phyloP scores from a whole-genome alignment of 2,113 vertebrate genomes.

The Chunga burmeisteri region DNA sequence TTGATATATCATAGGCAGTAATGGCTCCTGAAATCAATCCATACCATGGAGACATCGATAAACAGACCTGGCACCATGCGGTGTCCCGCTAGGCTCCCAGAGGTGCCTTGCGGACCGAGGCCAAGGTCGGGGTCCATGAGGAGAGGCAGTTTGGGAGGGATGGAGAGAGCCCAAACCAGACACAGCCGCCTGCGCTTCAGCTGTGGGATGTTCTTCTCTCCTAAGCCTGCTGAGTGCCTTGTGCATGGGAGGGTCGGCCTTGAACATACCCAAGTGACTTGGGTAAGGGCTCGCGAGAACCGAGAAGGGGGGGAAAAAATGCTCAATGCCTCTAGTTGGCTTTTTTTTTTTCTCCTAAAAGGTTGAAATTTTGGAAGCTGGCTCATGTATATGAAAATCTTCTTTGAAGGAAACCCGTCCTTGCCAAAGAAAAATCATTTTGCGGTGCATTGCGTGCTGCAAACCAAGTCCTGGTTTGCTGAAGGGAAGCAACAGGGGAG shows the following conservation, averaged over 20 bases:
- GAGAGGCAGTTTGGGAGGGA: background rate
- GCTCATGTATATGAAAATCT: background rate
- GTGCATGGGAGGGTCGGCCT: rapidly evolving
- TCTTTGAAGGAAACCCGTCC: background rate
- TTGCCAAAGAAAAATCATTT: background rate
- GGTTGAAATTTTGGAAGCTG: background rate
- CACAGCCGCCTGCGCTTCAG: background rate
- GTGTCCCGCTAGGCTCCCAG: background rate
- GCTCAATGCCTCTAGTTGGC: background rate
- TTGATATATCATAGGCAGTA: background rate
- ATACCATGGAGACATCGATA: background rate
- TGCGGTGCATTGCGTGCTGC: background rate
- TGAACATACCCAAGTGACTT: background rate
- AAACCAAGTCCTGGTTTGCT: background rate
- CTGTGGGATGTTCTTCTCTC: background rate
- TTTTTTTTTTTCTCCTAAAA: background rate
- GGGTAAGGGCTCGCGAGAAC: rapidly evolving
- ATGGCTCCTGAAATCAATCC: background rate
- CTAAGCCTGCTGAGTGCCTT: background rate
- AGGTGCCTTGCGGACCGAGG: background rate
- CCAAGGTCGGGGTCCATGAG: background rate
- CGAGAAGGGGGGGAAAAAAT: rapidly evolving
- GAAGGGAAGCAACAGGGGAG: background rate
- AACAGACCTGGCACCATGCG: background rate
- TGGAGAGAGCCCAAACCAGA: no score